Evolutionary conservation across 2,797 vertebrate species (phyloP), one percentile per base, ranked within the genome.

Genomic region (Schizothorax lantsangensis): DNA sequence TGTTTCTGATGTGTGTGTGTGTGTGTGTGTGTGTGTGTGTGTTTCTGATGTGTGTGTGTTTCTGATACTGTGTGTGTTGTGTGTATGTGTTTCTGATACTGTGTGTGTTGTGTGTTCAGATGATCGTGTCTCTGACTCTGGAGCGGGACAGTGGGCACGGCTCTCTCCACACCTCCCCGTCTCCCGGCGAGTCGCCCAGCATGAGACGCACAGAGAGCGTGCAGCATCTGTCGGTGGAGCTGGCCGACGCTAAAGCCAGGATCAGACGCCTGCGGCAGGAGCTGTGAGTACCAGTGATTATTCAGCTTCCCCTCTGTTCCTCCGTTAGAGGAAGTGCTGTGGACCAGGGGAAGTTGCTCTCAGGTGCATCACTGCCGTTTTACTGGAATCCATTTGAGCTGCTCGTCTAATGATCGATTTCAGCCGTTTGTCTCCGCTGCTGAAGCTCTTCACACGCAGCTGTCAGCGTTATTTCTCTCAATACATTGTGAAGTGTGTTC

Each of bases 191-290:
- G 81, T 99, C 98, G 66, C 97, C 98, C 38, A 97, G 97, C 89
- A 98, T 99, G 97, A 97, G 97, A 80, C 95, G 97, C 90, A 99
- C 97, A 0, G 98, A 99, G 91, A 99, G 98, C 93, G 93, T 97
- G 26, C 98, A 99, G 90, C 98, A 99, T 92, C 96, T 99, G 69
- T 98, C 97, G 0, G 98, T 99, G 90, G 98, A 99, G 93, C 89
- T 99, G 79, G 98, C 98, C 9, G 98, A 99, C 59, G 98, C 97
- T 91, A 99, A 99, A 91, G 98, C 98, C 89, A 98, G 97, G 93
- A 98, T 99, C 92, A 95, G 98, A 90, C 95, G 98, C 75, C 96
- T 99, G 66, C 96, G 98, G 43, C 98, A 99, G 91, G 98, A 98
- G 92, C 95, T 99, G 98, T 99, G 93, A 99, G 98, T 97, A 91